Evolutionary conservation across 2,888 invertebrate genomes (phyloP).

Genomic region (Eristalis arbustorum): DNA sequence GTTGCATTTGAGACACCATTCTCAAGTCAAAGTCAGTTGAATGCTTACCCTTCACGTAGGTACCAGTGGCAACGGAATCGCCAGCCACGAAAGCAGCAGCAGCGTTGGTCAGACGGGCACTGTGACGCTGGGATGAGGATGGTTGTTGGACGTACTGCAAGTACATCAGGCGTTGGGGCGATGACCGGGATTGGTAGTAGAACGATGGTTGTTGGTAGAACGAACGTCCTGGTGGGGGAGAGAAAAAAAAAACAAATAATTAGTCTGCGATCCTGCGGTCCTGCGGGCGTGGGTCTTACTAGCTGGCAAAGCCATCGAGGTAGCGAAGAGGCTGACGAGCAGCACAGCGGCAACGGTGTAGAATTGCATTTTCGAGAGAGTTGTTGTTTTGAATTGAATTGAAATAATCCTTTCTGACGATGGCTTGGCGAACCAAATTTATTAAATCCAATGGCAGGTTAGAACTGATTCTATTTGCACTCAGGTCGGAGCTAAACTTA

Average conservation of each 20-base stretch:
- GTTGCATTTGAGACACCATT: background rate
- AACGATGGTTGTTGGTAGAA: slow-evolving; percentile 77
- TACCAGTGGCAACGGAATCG: slow-evolving; percentile 78
- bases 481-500: slow-evolving; percentile 80
- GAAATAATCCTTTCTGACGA: slow-evolving; percentile 35
- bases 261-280: background rate
- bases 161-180: slow-evolving; percentile 77
- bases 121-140: slow-evolving; percentile 74
- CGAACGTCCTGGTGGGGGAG: slow-evolving; percentile 76
- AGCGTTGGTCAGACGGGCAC: slow-evolving; percentile 75
- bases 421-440: background rate
- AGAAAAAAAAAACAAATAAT: background rate
- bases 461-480: slow-evolving; percentile 70
- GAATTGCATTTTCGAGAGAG: slow-evolving; percentile 49
- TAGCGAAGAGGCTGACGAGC: slow-evolving; percentile 46
- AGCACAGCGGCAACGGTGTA: slow-evolving; percentile 41
- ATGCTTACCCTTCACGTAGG: slow-evolving; percentile 78
- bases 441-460: slow-evolving; percentile 19
- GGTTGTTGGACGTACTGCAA: slow-evolving; percentile 77
- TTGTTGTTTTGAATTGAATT: background rate
- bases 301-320: slow-evolving; percentile 53
- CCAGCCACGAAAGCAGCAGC: slow-evolving; percentile 78
- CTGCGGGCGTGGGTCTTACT: slow-evolving; percentile 37
- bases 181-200: slow-evolving; percentile 73
- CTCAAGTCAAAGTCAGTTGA: too few relatives aligned